Percentiles rank a stretch among this genome's conserved stretches.
These are phyloP conservation scores for Antitype chi DNA, from an alignment of 2,888 invertebrate genomes.

Conservation along the genomic window DNA sequence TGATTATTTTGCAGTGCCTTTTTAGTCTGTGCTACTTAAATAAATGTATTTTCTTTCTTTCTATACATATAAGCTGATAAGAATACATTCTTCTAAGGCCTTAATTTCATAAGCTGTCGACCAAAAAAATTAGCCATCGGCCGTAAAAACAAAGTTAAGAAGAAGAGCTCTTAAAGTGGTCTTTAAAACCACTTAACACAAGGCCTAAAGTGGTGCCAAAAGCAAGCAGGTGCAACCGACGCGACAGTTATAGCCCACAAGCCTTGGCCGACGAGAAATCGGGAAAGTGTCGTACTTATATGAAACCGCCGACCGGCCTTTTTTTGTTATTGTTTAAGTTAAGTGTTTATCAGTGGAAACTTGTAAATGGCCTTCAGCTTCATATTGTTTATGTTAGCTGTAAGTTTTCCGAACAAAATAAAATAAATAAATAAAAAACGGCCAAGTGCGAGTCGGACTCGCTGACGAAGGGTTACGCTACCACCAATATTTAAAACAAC, in stretches of 20 bases:
- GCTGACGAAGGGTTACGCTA: too few species aligned
- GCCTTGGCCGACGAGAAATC: constrained; percentile 6
- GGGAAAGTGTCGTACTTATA: background rate
- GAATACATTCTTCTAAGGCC: too few species aligned
- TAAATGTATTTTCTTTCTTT: too few species aligned
- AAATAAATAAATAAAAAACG: too few species aligned
- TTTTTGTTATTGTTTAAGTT: too few species aligned
- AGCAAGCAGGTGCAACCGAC: constrained; percentile 30
- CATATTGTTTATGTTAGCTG: too few species aligned
- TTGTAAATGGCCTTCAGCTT: too few species aligned
- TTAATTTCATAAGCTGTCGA: background rate
- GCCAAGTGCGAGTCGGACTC: background rate
- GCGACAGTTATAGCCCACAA: background rate
- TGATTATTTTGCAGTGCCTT: too few species aligned
- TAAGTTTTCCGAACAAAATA: too few species aligned
- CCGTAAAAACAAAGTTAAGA: constrained; percentile 6
- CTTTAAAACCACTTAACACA: constrained; percentile 24
- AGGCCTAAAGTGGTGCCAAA: constrained; percentile 41
- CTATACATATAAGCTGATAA: background rate
- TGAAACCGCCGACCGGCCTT: too few species aligned
- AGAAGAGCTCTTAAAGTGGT: constrained; percentile 22
- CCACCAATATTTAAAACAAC: background rate
- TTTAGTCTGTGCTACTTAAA: too few species aligned
- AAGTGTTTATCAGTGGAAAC: too few species aligned
- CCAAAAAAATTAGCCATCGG: background rate